Evolutionary conservation across 2,113 vertebrate genomes (phyloP).

Genomic region (Trematocara variabile): DNA sequence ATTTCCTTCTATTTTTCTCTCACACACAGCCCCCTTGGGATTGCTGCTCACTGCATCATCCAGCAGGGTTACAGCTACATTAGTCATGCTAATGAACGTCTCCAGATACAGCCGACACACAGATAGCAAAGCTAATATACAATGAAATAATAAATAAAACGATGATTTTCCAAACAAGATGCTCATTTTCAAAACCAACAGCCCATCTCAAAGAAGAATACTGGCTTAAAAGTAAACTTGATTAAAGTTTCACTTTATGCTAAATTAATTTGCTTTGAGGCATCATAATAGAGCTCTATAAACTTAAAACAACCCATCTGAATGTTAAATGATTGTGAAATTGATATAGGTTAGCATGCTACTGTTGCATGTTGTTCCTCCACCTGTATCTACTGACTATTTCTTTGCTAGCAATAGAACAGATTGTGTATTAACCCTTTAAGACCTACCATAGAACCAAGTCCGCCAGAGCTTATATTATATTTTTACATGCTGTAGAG

Average conservation of each 20-base stretch:
- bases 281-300: accelerated
- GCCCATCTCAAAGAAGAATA: not conserved
- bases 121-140: not conserved
- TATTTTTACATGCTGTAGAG: too few relatives aligned
- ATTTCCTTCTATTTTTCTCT: not conserved
- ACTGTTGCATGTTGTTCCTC: accelerated
- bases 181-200: not conserved
- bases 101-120: not conserved
- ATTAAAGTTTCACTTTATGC: not conserved
- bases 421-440: not conserved
- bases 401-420: not conserved
- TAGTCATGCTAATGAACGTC: not conserved
- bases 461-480: too few relatives aligned
- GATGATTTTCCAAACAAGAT: accelerated
- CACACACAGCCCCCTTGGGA: not conserved
- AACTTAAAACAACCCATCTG: not conserved
- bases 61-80: not conserved
- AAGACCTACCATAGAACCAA: too few relatives aligned
- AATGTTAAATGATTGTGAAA: not conserved
- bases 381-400: not conserved
- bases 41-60: not conserved
- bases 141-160: not conserved
- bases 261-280: not conserved
- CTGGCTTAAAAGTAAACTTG: not conserved
- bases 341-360: not conserved